Conservation (phyloP, 2,113 vertebrate species). For the Antigone vipio region DNA sequence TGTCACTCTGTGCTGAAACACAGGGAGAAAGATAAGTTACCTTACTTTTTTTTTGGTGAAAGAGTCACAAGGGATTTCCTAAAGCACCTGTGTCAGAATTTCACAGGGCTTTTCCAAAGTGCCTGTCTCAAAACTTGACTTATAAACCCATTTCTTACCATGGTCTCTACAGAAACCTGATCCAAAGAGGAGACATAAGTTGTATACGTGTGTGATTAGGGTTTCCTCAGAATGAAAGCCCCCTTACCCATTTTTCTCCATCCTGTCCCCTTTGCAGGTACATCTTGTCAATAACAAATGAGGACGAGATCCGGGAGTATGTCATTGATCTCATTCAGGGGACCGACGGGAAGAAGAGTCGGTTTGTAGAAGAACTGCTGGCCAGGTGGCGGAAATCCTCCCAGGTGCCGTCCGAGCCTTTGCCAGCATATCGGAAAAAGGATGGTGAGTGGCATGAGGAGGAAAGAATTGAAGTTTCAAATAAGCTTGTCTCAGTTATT, state of each 20-base stretch:
- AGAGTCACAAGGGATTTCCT: neutral
- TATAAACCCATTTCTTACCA: neutral
- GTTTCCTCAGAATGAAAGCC: neutral
- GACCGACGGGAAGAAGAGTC: constrained; percentile 82
- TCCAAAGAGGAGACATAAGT: neutral
- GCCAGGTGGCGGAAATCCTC: constrained; percentile 78
- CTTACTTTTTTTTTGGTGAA: neutral
- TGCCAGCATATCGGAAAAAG: constrained; percentile 59
- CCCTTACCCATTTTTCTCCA: neutral
- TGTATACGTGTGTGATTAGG: accelerated
- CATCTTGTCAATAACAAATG: constrained; percentile 86
- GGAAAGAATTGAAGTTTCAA: neutral
- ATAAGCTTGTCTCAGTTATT: neutral
- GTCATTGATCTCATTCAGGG: constrained; percentile 91
- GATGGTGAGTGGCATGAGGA: constrained; percentile 58
- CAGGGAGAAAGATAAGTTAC: neutral
- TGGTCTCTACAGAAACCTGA: neutral
- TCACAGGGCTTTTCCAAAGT: neutral
- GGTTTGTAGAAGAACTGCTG: constrained; percentile 89
- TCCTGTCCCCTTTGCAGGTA: constrained; percentile 75
- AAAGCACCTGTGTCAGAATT: neutral
- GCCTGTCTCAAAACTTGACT: neutral
- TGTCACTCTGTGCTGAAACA: neutral
- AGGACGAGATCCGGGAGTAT: constrained; percentile 92
- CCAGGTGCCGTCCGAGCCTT: constrained; percentile 54